Evolutionary conservation across 2,113 vertebrate species (phyloP).

Genomic region (Tragelaphus buxtoni): DNA sequence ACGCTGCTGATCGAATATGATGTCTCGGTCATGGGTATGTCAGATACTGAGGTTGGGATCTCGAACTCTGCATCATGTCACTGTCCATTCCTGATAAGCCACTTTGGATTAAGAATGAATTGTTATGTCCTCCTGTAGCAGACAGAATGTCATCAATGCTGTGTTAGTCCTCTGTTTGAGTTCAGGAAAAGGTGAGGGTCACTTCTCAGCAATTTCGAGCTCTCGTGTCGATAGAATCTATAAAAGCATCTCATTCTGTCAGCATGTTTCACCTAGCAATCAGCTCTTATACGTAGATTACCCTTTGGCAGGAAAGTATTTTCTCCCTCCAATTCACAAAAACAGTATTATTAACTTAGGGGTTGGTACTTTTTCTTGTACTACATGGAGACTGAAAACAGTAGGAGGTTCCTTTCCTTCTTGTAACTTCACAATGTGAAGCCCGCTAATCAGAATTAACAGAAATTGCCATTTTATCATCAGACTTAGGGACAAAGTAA

Average conservation of each 20-base stretch:
- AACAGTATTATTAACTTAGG: background rate
- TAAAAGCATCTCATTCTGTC: background rate
- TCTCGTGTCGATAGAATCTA: constrained; percentile 21
- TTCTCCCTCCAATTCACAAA: background rate
- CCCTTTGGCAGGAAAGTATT: background rate
- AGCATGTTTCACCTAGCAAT: background rate
- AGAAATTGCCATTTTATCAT: background rate
- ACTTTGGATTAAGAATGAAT: constrained; percentile 41
- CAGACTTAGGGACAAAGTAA: background rate
- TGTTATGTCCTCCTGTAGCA: background rate
- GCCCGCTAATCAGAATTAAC: background rate
- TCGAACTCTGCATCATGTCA: background rate
- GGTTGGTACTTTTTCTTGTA: background rate
- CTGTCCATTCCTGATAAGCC: constrained; percentile 55
- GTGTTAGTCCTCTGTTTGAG: constrained; percentile 68
- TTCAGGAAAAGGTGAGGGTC: constrained; percentile 74
- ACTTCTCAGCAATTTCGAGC: constrained; percentile 65
- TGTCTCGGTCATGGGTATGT: constrained; percentile 96
- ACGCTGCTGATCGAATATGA: constrained; percentile 96
- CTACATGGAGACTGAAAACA: background rate
- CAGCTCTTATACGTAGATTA: background rate
- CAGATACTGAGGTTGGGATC: background rate
- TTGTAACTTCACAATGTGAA: background rate
- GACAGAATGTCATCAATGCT: constrained; percentile 41
- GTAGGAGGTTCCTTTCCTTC: background rate